Conservation (phyloP, 2,113 vertebrate species). For the Actenoides lindsayi region DNA sequence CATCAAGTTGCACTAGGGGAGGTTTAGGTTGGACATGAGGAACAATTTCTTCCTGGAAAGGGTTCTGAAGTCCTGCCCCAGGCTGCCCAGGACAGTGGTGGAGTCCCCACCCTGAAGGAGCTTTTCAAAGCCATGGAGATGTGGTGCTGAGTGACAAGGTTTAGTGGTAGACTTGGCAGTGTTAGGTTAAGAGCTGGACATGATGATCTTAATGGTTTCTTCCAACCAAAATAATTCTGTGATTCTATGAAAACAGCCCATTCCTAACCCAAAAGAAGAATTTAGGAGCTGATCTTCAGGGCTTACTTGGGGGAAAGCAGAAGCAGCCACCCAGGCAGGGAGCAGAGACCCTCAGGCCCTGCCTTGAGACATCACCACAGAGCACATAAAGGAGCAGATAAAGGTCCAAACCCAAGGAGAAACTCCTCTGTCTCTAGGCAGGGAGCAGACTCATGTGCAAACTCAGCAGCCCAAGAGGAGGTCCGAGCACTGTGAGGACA, state of each 20-base stretch:
- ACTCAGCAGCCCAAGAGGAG: not conserved
- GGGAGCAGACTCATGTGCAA: rapidly evolving
- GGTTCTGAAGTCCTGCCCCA: no score
- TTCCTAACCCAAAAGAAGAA: not conserved
- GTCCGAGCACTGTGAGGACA: not conserved
- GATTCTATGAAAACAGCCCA: not conserved
- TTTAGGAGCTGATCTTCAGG: not conserved
- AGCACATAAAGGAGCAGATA: not conserved
- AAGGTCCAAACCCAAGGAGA: not conserved
- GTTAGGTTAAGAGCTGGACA: not conserved
- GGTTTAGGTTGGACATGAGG: no score
- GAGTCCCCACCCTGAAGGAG: no score
- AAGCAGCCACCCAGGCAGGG: not conserved
- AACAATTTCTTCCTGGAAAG: no score
- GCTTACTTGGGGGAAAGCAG: not conserved
- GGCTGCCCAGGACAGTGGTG: no score
- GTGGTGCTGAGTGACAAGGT: not conserved
- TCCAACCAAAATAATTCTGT: not conserved
- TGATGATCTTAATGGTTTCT: not conserved
- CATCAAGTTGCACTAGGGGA: no score
- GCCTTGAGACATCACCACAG: not conserved
- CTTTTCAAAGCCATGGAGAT: no score
- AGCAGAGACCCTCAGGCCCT: not conserved
- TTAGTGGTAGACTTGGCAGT: not conserved
- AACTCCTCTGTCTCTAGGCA: not conserved